Evolutionary conservation across 2,888 invertebrate species (phyloP).

Genomic region (Rhagonycha lutea): DNA sequence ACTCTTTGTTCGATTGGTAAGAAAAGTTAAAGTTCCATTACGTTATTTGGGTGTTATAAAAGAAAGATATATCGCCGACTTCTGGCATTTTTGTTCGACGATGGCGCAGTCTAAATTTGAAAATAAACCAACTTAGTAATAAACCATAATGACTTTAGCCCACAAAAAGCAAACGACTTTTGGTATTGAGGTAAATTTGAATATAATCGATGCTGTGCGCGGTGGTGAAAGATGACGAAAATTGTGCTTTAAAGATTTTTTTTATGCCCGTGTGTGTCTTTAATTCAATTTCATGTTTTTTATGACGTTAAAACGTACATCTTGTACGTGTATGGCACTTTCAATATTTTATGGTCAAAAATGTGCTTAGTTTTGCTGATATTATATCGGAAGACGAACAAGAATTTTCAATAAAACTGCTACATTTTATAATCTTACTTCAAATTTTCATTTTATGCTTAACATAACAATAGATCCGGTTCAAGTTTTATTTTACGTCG

Average conservation of each 20-base stretch:
- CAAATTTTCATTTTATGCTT: background rate
- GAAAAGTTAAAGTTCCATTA: slow-evolving; percentile 21
- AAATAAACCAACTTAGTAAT: slow-evolving; percentile 36
- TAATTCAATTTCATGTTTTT: slow-evolving; percentile 43
- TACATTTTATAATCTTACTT: background rate
- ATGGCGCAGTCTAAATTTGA: slow-evolving; percentile 28
- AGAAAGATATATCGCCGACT: slow-evolving; percentile 28
- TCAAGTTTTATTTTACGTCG: background rate
- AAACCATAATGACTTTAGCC: slow-evolving; percentile 32
- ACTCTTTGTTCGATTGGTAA: slow-evolving; percentile 8
- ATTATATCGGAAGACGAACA: background rate
- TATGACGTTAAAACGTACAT: slow-evolving; percentile 33
- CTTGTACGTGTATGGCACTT: background rate
- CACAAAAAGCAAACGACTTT: slow-evolving; percentile 30
- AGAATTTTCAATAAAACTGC: background rate
- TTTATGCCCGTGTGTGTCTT: slow-evolving; percentile 32
- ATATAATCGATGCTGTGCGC: slow-evolving; percentile 26
- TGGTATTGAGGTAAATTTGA: slow-evolving; percentile 26
- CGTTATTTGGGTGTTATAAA: slow-evolving; percentile 31
- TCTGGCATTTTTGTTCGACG: slow-evolving; percentile 25
- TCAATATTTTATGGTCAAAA: background rate
- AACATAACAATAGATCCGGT: background rate
- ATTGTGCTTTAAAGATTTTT: slow-evolving; percentile 30
- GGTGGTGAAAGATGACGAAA: slow-evolving; percentile 13
- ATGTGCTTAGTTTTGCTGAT: background rate